These are phyloP conservation scores for Petromus typicus DNA, from an alignment of 2,113 vertebrate genomes.

Conservation along the genomic window DNA sequence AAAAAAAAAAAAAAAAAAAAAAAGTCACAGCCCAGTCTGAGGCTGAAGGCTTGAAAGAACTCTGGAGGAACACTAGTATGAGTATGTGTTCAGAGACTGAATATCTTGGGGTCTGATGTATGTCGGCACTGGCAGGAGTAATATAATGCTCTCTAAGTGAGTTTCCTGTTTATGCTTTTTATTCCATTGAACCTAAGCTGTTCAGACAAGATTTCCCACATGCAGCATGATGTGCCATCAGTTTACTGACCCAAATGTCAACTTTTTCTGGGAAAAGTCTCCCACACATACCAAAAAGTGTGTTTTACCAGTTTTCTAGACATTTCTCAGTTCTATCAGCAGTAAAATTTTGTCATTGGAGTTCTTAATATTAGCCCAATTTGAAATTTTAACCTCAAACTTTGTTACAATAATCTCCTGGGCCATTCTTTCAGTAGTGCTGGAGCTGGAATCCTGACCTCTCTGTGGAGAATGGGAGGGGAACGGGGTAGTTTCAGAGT, in stretches of 20 bases:
- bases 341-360: too few species aligned
- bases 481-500: not conserved
- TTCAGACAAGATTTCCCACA: not conserved
- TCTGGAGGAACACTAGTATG: not conserved
- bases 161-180: too few species aligned
- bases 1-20: too few species aligned
- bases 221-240: not conserved
- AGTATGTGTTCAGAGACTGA: not conserved
- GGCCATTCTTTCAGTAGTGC: not conserved
- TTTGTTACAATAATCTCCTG: not conserved
- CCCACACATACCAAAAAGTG: not conserved
- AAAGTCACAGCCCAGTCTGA: too few species aligned
- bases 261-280: not conserved
- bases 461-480: not conserved
- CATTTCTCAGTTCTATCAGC: not conserved
- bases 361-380: not conserved
- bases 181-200: not conserved
- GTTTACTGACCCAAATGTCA: not conserved
- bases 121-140: too few species aligned
- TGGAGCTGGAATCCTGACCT: not conserved
- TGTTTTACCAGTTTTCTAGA: not conserved
- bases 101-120: not conserved
- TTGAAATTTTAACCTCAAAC: not conserved
- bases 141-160: not conserved
- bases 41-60: not conserved